A percentile compares a stretch with the other conserved stretches of the same genome.
Evolutionary conservation across 2,797 vertebrate genomes (phyloP).

Genomic region (Scarus forsteni): DNA sequence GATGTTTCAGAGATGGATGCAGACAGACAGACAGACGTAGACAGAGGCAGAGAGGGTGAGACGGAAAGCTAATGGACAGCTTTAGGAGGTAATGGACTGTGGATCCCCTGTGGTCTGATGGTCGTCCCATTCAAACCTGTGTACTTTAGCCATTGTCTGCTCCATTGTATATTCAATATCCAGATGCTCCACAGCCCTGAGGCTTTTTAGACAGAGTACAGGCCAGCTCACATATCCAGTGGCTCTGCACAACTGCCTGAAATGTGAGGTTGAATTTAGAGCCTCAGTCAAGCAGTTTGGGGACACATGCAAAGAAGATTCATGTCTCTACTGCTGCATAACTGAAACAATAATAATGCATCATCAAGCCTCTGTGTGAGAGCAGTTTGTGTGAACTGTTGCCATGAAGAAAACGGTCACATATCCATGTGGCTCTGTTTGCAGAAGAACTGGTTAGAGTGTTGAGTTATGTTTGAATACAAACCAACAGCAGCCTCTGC

Average conservation of each 20-base stretch:
- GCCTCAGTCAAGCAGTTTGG: neutral
- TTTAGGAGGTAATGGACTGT: conserved; percentile 78
- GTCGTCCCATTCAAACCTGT: conserved; percentile 64
- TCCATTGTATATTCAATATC: conserved; percentile 63
- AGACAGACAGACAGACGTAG: conserved; percentile 15
- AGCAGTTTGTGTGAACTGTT: conserved; percentile 1
- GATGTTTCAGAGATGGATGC: conserved; percentile 42
- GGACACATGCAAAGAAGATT: neutral
- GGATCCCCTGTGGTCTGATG: conserved; percentile 70
- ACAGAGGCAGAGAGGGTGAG: conserved; percentile 38
- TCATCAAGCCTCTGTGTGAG: neutral
- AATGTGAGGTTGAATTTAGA: neutral
- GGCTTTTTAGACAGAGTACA: conserved; percentile 37
- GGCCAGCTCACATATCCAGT: conserved; percentile 13
- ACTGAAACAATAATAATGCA: neutral
- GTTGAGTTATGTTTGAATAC: conserved; percentile 27
- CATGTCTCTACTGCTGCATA: conserved; percentile 1
- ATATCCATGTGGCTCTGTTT: conserved; percentile 55
- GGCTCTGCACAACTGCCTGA: conserved; percentile 3
- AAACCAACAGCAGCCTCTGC: conserved; percentile 13
- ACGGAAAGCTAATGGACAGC: conserved; percentile 66
- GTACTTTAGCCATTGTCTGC: conserved; percentile 67
- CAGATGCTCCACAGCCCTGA: conserved; percentile 58
- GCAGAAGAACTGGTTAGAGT: conserved; percentile 60
- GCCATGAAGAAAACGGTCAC: conserved; percentile 11